Evolutionary conservation across 2,797 vertebrate genomes (phyloP).

Genomic region (Phylloscopus collybita): DNA sequence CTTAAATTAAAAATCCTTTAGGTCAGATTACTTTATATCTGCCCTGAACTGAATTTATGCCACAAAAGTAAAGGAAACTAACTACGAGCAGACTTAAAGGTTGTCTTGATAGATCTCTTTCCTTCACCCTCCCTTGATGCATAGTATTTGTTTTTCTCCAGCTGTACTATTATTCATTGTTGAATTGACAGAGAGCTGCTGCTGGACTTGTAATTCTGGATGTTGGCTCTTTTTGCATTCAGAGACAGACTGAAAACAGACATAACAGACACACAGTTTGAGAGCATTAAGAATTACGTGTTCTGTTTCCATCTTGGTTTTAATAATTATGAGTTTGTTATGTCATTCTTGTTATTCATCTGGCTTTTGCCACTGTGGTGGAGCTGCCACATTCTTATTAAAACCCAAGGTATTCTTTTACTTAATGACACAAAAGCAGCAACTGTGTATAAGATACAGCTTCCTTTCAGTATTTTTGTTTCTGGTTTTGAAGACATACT

Average conservation of each 20-base stretch:
- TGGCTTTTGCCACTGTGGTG: neutral
- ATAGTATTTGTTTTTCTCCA: neutral
- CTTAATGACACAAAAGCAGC: neutral
- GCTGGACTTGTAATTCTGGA: neutral
- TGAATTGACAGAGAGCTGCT: neutral
- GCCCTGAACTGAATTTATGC: neutral
- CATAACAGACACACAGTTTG: neutral
- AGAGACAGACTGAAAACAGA: neutral
- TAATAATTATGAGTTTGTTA: neutral
- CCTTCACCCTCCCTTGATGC: neutral
- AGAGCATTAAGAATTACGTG: neutral
- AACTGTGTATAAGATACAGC: neutral
- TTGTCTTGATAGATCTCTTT: neutral
- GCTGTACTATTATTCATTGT: neutral
- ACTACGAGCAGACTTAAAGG: neutral
- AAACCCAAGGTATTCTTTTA: neutral
- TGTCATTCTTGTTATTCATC: neutral
- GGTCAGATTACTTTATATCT: neutral
- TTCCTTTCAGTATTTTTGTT: neutral
- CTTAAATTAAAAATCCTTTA: neutral
- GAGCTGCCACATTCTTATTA: neutral
- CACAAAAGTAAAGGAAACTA: neutral
- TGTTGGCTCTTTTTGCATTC: neutral
- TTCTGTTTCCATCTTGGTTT: neutral
- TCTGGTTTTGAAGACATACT: neutral